Conservation (phyloP, 64 coral and sea anemone species). For the Porites australiensis region DNA sequence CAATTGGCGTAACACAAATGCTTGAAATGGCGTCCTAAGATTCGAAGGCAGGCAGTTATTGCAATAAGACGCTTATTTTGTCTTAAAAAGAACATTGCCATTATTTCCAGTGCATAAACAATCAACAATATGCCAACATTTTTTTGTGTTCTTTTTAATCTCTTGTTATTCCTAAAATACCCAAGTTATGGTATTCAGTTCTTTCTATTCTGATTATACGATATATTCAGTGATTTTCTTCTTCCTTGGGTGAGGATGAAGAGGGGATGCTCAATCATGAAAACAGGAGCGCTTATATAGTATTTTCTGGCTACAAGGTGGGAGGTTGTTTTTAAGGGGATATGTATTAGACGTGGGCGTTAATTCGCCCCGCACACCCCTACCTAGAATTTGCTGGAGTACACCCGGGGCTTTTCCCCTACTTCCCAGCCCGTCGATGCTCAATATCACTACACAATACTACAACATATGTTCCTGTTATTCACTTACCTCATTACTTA, state of each 20-base stretch:
- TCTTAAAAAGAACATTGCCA: too few species aligned
- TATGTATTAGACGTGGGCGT: slow-evolving; percentile 6
- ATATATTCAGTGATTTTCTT: slow-evolving; percentile 5
- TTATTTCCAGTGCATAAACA: slow-evolving; percentile 7
- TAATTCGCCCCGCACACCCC: too few species aligned
- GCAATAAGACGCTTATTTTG: too few species aligned
- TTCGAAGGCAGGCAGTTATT: too few species aligned
- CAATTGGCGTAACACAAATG: too few species aligned
- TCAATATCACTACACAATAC: too few species aligned
- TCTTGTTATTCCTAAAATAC: slow-evolving; percentile 2
- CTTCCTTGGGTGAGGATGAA: slow-evolving; percentile 2
- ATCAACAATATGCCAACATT: neutral
- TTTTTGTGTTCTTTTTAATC: neutral
- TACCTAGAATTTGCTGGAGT: too few species aligned
- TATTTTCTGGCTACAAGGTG: slow-evolving; percentile 7
- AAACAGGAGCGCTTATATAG: neutral
- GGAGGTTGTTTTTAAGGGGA: slow-evolving; percentile 12
- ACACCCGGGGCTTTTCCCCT: too few species aligned
- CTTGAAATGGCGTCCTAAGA: too few species aligned
- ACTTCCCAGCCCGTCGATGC: too few species aligned
- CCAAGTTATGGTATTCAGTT: slow-evolving; percentile 3
- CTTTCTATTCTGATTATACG: slow-evolving; percentile 8
- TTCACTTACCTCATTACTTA: too few species aligned
- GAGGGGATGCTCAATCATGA: neutral
- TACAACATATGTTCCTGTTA: too few species aligned